These are phyloP conservation scores for Pachymerium ferrugineum DNA, from an alignment of 2,888 invertebrate species.

Conservation along the genomic window DNA sequence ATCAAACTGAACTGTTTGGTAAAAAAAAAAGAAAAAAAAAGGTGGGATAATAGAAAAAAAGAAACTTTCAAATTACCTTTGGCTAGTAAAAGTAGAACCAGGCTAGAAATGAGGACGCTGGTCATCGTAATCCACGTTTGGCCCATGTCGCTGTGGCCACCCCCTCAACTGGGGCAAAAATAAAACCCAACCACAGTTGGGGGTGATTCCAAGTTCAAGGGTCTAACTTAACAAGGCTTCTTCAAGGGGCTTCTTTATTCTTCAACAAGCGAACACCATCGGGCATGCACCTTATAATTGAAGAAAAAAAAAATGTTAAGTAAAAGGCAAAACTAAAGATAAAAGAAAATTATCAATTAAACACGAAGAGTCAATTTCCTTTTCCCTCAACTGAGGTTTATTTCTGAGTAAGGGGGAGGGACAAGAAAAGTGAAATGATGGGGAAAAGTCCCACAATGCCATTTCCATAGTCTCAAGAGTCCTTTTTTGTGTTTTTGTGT, in stretches of 20 bases:
- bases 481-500: too few relatives aligned
- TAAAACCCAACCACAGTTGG: slow-evolving; percentile 24
- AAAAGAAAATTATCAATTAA: too few relatives aligned
- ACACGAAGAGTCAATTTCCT: too few relatives aligned
- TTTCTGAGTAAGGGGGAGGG: too few relatives aligned
- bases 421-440: too few relatives aligned
- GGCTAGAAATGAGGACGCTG: slow-evolving; percentile 6
- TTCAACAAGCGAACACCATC: not conserved
- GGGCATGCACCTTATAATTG: too few relatives aligned
- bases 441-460: too few relatives aligned
- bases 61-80: not conserved
- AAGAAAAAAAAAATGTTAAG: too few relatives aligned
- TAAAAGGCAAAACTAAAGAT: too few relatives aligned
- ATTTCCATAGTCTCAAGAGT: too few relatives aligned
- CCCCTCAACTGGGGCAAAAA: slow-evolving; percentile 21
- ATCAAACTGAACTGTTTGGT: not conserved
- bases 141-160: slow-evolving; percentile 27
- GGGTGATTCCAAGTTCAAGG: slow-evolving; percentile 10
- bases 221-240: not conserved
- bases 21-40: not conserved
- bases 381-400: too few relatives aligned
- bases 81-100: not conserved
- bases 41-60: not conserved
- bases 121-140: slow-evolving; percentile 18
- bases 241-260: not conserved